Conservation (phyloP, 2,888 invertebrate genomes). For the Hoplodrina ambigua region DNA sequence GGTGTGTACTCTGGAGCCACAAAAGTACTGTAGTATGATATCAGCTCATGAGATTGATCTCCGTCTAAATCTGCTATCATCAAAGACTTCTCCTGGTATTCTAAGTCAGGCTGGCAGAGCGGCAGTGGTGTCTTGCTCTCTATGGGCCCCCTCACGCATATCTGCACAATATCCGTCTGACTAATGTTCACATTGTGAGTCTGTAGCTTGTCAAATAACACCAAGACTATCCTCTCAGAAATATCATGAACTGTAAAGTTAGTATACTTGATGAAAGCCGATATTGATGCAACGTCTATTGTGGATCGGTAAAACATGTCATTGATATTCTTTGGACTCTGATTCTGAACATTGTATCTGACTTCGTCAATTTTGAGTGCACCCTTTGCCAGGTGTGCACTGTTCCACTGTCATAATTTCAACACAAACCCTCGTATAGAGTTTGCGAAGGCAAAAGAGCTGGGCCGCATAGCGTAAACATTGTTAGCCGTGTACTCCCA, state of each 20-base stretch:
- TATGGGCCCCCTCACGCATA: slow-evolving; percentile 90
- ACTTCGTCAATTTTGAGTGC: slow-evolving; percentile 86
- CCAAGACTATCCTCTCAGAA: slow-evolving; percentile 93
- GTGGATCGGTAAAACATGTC: slow-evolving; percentile 82
- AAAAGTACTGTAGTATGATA: slow-evolving; percentile 94
- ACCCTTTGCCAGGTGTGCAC: slow-evolving; percentile 87
- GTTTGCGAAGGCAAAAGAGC: slow-evolving; percentile 91
- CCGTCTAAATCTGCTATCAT: slow-evolving; percentile 94
- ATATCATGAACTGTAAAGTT: slow-evolving; percentile 90
- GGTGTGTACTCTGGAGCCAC: slow-evolving; percentile 82
- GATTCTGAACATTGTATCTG: slow-evolving; percentile 84
- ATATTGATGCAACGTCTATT: slow-evolving; percentile 83
- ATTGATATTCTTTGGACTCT: slow-evolving; percentile 85
- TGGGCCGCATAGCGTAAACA: slow-evolving; percentile 94
- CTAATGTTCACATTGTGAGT: slow-evolving; percentile 94
- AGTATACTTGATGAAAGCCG: slow-evolving; percentile 84
- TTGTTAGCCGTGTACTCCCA: slow-evolving; percentile 92
- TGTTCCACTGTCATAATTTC: slow-evolving; percentile 95
- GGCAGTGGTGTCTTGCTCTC: slow-evolving; percentile 77
- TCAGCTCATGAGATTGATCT: slow-evolving; percentile 94
- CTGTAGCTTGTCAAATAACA: slow-evolving; percentile 94
- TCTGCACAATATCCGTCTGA: slow-evolving; percentile 94
- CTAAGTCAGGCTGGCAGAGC: slow-evolving; percentile 94
- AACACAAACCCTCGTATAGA: slow-evolving; percentile 93
- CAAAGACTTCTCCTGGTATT: slow-evolving; percentile 93